phyloP scores from a whole-genome alignment of 92 coral and sea anemone genomes.

The Desmophyllum pertusum region DNA sequence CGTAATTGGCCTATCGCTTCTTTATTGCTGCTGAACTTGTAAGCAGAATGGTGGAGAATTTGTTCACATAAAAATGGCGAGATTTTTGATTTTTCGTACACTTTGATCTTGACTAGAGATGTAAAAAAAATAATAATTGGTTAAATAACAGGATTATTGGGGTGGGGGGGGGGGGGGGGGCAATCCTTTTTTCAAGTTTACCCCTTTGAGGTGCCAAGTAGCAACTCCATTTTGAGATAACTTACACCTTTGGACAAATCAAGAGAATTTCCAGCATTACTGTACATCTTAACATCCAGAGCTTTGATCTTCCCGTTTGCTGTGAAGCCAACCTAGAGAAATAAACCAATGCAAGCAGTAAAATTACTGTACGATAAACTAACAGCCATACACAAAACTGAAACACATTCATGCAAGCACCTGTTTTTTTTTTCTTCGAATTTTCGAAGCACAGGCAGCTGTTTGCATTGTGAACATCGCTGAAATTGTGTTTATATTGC shows the following conservation, averaged over 20 bases:
- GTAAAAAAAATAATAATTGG: too few relatives aligned
- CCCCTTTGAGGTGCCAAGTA: neutral
- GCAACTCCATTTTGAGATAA: neutral
- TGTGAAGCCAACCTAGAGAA: slow-evolving; percentile 77
- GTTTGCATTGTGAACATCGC: too few relatives aligned
- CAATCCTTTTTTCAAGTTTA: neutral
- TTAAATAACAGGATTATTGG: neutral
- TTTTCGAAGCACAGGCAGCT: too few relatives aligned
- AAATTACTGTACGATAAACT: neutral
- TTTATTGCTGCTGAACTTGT: too few relatives aligned
- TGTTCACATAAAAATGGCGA: too few relatives aligned
- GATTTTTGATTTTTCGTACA: too few relatives aligned
- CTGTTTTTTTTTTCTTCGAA: too few relatives aligned
- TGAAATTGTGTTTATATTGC: too few relatives aligned
- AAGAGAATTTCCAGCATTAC: slow-evolving; percentile 72
- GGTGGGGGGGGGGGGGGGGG: neutral
- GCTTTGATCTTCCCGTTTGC: slow-evolving; percentile 78
- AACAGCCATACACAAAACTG: neutral
- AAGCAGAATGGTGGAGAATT: too few relatives aligned
- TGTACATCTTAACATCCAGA: slow-evolving; percentile 66
- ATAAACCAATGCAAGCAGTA: neutral
- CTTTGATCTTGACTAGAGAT: too few relatives aligned
- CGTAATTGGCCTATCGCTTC: too few relatives aligned
- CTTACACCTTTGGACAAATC: slow-evolving; percentile 77
- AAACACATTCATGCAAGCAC: too few relatives aligned